A percentile compares a stretch with the other conserved stretches of the same genome.
phyloP scores from a whole-genome alignment of 2,888 invertebrate species.

The Phengaris arion region DNA sequence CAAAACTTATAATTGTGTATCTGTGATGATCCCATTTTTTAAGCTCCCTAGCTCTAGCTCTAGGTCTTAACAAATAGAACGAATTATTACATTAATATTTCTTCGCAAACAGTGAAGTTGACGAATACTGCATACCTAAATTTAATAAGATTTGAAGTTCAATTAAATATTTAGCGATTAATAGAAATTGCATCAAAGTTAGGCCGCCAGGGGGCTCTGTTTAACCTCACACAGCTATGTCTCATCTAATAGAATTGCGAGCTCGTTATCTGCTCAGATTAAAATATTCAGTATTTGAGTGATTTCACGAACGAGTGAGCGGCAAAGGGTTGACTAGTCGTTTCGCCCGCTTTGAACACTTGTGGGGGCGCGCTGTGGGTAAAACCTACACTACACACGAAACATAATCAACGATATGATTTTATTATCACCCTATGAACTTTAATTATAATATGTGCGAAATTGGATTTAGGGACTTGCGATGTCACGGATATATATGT shows the following conservation, averaged over 20 bases:
- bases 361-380: constrained; percentile 63
- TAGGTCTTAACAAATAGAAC: background rate
- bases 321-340: constrained; percentile 79
- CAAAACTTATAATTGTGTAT: too few relatives aligned
- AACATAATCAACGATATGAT: constrained; percentile 52
- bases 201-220: constrained; percentile 54
- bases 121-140: background rate
- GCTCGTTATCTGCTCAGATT: constrained; percentile 80
- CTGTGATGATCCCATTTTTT: background rate
- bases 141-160: constrained; percentile 8
- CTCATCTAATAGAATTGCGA: constrained; percentile 79
- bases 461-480: background rate
- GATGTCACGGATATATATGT: constrained; percentile 38
- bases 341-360: constrained; percentile 76
- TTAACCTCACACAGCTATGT: constrained; percentile 74
- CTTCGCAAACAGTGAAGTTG: background rate
- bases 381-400: constrained; percentile 62
- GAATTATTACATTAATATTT: too few relatives aligned
- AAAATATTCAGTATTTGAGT: constrained; percentile 81
- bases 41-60: too few relatives aligned
- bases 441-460: constrained; percentile 24
- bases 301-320: constrained; percentile 79
- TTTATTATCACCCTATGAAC: constrained; percentile 36
- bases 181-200: constrained; percentile 32
- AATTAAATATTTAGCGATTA: constrained; percentile 29